These are phyloP conservation scores for Halyomorpha halys DNA, from an alignment of 1,140 invertebrate genomes.

Conservation along the genomic window DNA sequence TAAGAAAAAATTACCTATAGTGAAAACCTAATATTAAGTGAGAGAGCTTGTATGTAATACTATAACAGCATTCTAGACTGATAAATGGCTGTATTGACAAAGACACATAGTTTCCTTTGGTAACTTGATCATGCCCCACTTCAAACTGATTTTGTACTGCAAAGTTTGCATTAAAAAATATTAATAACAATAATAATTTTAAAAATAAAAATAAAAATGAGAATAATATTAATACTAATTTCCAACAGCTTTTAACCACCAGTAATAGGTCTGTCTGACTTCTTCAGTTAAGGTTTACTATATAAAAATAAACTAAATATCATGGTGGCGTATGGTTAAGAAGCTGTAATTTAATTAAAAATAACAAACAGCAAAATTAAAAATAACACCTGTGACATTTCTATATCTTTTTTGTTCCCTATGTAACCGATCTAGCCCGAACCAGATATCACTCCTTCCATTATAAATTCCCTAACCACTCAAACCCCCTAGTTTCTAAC, in stretches of 20 bases:
- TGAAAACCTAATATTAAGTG: not conserved
- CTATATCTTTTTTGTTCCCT: too few species aligned
- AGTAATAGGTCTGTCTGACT: slow-evolving; percentile 13
- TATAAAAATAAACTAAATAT: slow-evolving; percentile 1
- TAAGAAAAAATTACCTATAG: not conserved
- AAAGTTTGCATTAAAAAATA: not conserved
- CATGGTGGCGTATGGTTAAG: slow-evolving; percentile 16
- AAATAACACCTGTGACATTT: too few species aligned
- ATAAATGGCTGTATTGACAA: too few species aligned
- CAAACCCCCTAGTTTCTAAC: too few species aligned
- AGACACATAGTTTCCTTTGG: slow-evolving; percentile 13
- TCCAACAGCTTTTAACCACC: slow-evolving; percentile 1
- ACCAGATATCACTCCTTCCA: too few species aligned
- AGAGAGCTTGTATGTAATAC: not conserved
- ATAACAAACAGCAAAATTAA: not conserved
- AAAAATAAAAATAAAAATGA: not conserved
- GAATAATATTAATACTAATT: slow-evolving; percentile 11
- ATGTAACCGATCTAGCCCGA: too few species aligned
- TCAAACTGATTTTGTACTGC: not conserved
- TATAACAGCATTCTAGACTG: not conserved
- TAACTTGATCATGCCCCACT: slow-evolving; percentile 15
- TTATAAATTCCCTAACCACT: too few species aligned
- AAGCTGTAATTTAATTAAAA: slow-evolving; percentile 4
- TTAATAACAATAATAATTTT: not conserved
- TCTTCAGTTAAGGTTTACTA: slow-evolving; percentile 13